phyloP scores from a whole-genome alignment of 2,113 vertebrate species.

The mouse (Mus musculus) region DNA sequence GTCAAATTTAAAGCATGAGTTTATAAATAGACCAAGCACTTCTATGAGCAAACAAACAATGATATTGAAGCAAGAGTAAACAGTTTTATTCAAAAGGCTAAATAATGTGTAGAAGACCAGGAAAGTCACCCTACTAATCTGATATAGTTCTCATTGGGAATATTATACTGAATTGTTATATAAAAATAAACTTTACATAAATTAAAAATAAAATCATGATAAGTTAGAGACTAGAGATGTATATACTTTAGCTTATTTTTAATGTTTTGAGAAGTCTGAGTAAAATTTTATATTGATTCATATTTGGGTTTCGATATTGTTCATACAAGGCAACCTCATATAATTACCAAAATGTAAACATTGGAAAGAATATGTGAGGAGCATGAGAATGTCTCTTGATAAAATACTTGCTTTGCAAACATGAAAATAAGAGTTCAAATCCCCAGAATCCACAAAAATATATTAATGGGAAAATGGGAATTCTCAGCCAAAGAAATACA shows the following conservation, averaged over 20 bases:
- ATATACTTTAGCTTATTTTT: no score
- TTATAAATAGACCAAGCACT: neutral
- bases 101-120: neutral
- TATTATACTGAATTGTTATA: neutral
- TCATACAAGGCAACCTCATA: no score
- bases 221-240: no score
- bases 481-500: no score
- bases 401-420: neutral
- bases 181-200: neutral
- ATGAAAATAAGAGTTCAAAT: neutral
- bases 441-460: neutral
- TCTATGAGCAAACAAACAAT: neutral
- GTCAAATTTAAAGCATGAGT: neutral
- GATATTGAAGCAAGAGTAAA: no score
- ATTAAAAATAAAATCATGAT: neutral
- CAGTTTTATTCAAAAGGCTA: neutral
- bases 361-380: neutral
- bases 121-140: neutral
- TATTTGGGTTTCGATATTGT: no score
- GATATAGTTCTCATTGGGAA: neutral
- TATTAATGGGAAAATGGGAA: no score
- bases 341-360: neutral
- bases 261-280: neutral
- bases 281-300: neutral
- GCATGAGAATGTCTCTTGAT: neutral